Base-by-base conservation (phyloP, 2,888 invertebrate genomes). In the Heliconius charithonia region DNA sequence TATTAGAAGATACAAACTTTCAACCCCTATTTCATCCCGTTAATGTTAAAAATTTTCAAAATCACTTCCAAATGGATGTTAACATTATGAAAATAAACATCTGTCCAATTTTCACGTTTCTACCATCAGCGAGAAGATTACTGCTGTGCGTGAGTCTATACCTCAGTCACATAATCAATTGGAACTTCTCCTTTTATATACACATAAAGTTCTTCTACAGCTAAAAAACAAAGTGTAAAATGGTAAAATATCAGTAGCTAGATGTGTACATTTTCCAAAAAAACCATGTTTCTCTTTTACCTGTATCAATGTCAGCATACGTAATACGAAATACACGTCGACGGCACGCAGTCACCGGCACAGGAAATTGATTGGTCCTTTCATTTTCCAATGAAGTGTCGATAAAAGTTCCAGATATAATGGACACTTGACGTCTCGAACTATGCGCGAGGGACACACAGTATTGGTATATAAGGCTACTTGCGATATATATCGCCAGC, bases 301-400 rank as follows among this genome's bases (percentile, higher is more conserved):
- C 32, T 72, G 13, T 59, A 32, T 72, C 72, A 72, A 72, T 59
- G 29, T 56, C 51, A 29, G 51, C n/a, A 59, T 72, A 32, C 27
- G 32, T 16, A 72, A 59, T 59, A 59, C 9, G 29, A 4, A 29
- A 4, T 29, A 32, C 72, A 72, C 32, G 59, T 72, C 32, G 27
- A 71, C 29, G 56, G 13, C n/a, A n/a, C 32, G 56, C n/a, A 29
- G 29, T 59, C n/a, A 16, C 89, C 88, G 88, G 86, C 84, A 85
- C 85, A 85, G 87, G 86, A 90, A 89, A 91, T 91, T 89, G 91
- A 91, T 90, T 89, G 89, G 87, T 86, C 84, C 84, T 87, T 89
- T 86, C 86, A 86, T 85, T 88, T 87, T 87, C 87, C 89, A 91
- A 90, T 92, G 91, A 89, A 86, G 87, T 82, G 84, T 82, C 81